Percentiles rank a stretch among this genome's conserved stretches.
These are phyloP conservation scores for Pachyramphus minor DNA, from an alignment of 2,113 vertebrate genomes.

Conservation along the genomic window DNA sequence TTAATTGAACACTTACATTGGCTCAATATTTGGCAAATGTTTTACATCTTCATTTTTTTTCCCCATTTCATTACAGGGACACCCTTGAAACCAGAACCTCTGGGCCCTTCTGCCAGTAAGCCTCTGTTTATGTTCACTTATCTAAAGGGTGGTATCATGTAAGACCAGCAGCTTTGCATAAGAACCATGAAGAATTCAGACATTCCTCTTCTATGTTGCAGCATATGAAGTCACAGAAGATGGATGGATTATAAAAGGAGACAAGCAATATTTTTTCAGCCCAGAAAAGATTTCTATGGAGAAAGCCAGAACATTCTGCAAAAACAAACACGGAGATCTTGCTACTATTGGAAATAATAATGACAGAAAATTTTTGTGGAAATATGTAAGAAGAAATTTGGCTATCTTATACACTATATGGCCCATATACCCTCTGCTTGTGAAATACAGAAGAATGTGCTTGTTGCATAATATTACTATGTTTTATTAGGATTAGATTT, in stretches of 20 bases:
- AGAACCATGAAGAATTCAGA: neutral
- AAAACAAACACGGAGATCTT: constrained; percentile 82
- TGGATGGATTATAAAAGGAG: constrained; percentile 86
- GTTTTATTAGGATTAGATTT: neutral
- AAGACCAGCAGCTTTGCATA: neutral
- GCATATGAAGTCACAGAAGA: constrained; percentile 80
- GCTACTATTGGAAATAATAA: constrained; percentile 76
- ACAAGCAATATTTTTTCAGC: constrained; percentile 87
- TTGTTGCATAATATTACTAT: neutral
- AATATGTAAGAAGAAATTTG: constrained; percentile 74
- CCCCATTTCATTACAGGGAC: constrained; percentile 73
- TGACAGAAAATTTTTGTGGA: constrained; percentile 90
- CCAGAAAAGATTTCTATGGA: constrained; percentile 77
- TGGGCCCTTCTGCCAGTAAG: constrained; percentile 70
- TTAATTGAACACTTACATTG: neutral
- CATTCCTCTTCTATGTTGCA: constrained; percentile 52
- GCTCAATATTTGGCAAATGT: neutral
- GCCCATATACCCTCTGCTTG: neutral
- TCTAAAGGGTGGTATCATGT: neutral
- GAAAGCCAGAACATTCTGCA: constrained; percentile 82
- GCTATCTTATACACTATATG: neutral
- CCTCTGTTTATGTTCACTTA: neutral
- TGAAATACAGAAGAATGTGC: neutral
- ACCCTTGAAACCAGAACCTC: constrained; percentile 79
- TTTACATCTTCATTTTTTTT: neutral